Evolutionary conservation across 92 coral and sea anemone genomes (phyloP), one percentile per base, ranked within the genome.

Genomic region (Phenganax subtilis): DNA sequence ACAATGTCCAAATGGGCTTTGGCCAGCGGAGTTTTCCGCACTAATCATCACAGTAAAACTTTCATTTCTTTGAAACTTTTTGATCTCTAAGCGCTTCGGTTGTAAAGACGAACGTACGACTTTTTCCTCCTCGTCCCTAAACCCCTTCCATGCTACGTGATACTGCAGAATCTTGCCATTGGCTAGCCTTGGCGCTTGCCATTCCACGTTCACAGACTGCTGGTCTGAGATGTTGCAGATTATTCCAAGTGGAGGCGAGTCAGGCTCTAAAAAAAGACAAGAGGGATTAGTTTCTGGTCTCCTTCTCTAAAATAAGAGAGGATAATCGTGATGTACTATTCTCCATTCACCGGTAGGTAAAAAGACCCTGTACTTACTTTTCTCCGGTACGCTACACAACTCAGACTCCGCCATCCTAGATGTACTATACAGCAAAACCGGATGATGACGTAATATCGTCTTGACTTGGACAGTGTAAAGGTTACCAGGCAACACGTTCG

Each of bases 21-120:
- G 0, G n/a, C 83, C 83, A 52, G 57, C 83, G 17, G 83, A 79
- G 53, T 92, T 96, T 58, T 79, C 87, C 14, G 97, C 97, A 27
- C 28, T 57, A 60, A 77, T 6, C n/a, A 27, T 1, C 12, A 79
- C 60, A 11, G 30, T 25, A 53, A 15, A 79, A 59, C 65, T 79
- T 3, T 59, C 2, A 30, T 79, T 73, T 28, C 56, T 52, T 63
- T 30, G 51, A 10, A 79, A 31, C 15, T 79, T 12, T 6, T 15
- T 17, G 1, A 76, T 10, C 0, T 0, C 20, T 10, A 1, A 79
- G 3, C 27, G 16, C 30, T 59, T 75, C 69, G 10, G 61, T 15
- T 15, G 59, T 72, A 3, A 17, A 17, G 9, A 47, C 20, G 14
- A 3, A 17, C 9, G 28, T 57, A 90, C 91, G 88, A 73, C 75